Evolutionary conservation across 2,113 vertebrate species (phyloP).

Genomic region (Elachura formosa): DNA sequence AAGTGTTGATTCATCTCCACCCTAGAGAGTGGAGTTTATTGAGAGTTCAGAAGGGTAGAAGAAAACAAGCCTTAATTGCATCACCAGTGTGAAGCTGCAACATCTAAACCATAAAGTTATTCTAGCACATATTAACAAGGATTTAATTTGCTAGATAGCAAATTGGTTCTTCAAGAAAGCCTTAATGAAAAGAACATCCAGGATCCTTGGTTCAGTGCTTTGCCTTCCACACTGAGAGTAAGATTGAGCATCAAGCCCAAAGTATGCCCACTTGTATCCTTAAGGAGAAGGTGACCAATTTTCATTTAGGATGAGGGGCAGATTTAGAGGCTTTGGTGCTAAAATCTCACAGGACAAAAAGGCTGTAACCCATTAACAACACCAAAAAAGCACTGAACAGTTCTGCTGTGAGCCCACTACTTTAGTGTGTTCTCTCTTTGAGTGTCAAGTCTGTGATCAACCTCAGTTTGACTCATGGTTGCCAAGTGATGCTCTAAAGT

Average conservation of each 20-base stretch:
- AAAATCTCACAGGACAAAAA: background rate
- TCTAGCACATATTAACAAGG: background rate
- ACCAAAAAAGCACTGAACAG: background rate
- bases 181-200: background rate
- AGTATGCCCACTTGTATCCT: background rate
- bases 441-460: background rate
- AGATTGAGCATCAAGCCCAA: background rate
- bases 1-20: background rate
- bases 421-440: background rate
- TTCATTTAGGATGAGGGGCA: background rate
- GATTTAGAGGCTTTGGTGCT: background rate
- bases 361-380: fast-evolving
- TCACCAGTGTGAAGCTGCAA: background rate
- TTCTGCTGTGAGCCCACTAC: background rate
- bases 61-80: background rate
- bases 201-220: background rate
- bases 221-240: background rate
- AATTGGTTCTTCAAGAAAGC: background rate
- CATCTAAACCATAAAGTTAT: background rate
- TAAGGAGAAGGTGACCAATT: background rate
- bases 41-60: background rate
- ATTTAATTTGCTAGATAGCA: background rate
- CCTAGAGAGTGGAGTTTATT: background rate
- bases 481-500: fast-evolving
- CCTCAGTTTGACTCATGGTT: background rate